These are phyloP conservation scores for Xylocampa areola DNA, from an alignment of 2,888 invertebrate genomes.

Conservation along the genomic window DNA sequence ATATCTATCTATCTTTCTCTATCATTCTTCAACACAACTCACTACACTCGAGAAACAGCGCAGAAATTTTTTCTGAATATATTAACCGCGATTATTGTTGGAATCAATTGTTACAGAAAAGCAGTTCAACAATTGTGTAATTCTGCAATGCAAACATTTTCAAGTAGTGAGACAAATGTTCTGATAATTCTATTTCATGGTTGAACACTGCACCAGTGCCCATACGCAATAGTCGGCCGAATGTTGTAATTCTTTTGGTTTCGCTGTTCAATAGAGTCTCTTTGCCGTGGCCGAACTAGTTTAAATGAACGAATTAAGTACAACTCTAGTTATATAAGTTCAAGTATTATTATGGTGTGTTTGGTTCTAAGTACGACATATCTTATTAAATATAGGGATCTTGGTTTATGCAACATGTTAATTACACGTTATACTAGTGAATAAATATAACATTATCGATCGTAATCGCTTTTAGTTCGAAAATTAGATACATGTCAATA, in stretches of 20 bases:
- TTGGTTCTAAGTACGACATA: conserved; percentile 11
- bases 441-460: conserved; percentile 9
- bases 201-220: conserved; percentile 52
- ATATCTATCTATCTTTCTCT: too few relatives aligned
- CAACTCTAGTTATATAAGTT: conserved; percentile 47
- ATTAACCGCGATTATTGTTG: conserved; percentile 3
- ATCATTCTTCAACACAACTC: too few relatives aligned
- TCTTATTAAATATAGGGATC: conserved; percentile 6
- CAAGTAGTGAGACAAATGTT: conserved; percentile 48
- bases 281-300: conserved; percentile 47
- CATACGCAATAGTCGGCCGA: conserved; percentile 58
- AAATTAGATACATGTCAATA: background rate
- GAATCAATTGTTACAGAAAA: conserved; percentile 21
- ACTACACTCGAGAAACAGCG: too few relatives aligned
- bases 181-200: conserved; percentile 63
- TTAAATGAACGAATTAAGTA: conserved; percentile 50
- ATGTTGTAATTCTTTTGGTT: conserved; percentile 62
- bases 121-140: conserved; percentile 38
- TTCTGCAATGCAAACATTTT: conserved; percentile 35
- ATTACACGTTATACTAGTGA: conserved; percentile 3
- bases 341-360: conserved; percentile 18
- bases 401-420: conserved; percentile 15
- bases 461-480: background rate
- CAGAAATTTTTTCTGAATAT: background rate
- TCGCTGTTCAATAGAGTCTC: conserved; percentile 39